Evolutionary conservation across 1,140 invertebrate species (phyloP), one percentile per base, ranked within the genome.

Genomic region (Phthorimaea operculella): DNA sequence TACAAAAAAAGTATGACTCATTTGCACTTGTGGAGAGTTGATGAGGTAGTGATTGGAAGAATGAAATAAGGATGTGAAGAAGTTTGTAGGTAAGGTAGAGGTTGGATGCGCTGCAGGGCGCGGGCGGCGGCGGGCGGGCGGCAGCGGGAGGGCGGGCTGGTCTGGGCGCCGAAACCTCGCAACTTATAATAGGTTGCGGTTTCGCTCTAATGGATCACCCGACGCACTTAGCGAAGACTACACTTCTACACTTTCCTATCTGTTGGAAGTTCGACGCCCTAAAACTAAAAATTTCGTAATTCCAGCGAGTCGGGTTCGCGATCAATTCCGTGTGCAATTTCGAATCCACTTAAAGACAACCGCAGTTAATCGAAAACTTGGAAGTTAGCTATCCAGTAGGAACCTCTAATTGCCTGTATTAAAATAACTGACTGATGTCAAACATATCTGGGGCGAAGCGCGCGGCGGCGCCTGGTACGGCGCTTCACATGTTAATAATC

Each of bases 401-500:
- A 47, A 73, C 75, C 70, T 76, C 72, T 83, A 83, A 83, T 83
- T 83, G 78, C 78, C 69, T 79, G 68, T 83, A 81, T 83, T 83
- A 81, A 83, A 83, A 83, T 81, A 83, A 83, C 76, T 76, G 76
- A 76, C 69, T 76, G 74, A 80, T 83, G 78, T 83, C 79, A 81
- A 82, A 79, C 72, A 83, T 82, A 82, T 81, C 76, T 76, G 70
- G 79, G 75, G 71, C 76, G 76, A 42, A 63, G 64, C 10, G 36
- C n/a, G 36, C 36, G 36, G 36, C 70, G 63, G 74, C 68, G 64
- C 73, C 77, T 73, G 76, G 79, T 54, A 83, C 79, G 52, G 64
- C 52, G 68, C 69, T 72, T 78, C 79, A 83, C 79, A 83, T 83
- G 36, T 39, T 39, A 83, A 83, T 83, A 78, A 80, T 80, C 77